Base-by-base conservation (phyloP, 2,113 vertebrate genomes). In the Tachuris rubrigastra region DNA sequence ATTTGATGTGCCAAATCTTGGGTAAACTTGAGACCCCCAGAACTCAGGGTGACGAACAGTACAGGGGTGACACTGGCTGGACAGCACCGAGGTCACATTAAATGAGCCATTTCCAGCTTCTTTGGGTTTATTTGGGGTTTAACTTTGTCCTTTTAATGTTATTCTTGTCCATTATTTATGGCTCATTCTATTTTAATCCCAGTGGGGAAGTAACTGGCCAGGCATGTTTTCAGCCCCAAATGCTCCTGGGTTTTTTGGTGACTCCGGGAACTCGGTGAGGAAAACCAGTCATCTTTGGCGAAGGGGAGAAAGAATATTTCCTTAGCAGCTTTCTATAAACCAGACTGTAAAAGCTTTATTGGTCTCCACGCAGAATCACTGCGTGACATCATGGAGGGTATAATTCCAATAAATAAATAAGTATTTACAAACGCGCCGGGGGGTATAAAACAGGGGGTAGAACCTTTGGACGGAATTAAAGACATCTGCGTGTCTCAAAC, bases 351-450 rank as follows among this genome's bases (percentile, higher is more conserved):
- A 95, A 74, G 67, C 88, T 97, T 97, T 98, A 97, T 96, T 98
- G 97, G 90, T 84, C 68, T 89, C 87, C 92, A 83, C 52, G 85
- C 80, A 68, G 78, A 37, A 55, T 94, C 88, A 89, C 96, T 93
- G 79, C 49, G 75, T 92, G 85, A 47, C 96, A 92, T 81, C 46
- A 44, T 72, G 1, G 16, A 49, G 87, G 80, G 65, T 96, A 97
- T 87, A 95, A 95, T 95, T 97, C 94, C 97, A 98, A 98, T 87
- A 98, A 98, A 98, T 98, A 98, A 98, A 98, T 98, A 98, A 96
- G 59, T 96, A 98, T 97, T 95, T 98, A 98, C 96, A 98, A 91
- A 92, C 3, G 37, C 78, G 73, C 60, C 7, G 12, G 87, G 60
- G 63, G 77, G 88, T 90, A 96, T 46, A 90, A 95, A 95, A 94